Conservation (phyloP, 1,140 invertebrate species). For the Conopomorpha cramerella region DNA sequence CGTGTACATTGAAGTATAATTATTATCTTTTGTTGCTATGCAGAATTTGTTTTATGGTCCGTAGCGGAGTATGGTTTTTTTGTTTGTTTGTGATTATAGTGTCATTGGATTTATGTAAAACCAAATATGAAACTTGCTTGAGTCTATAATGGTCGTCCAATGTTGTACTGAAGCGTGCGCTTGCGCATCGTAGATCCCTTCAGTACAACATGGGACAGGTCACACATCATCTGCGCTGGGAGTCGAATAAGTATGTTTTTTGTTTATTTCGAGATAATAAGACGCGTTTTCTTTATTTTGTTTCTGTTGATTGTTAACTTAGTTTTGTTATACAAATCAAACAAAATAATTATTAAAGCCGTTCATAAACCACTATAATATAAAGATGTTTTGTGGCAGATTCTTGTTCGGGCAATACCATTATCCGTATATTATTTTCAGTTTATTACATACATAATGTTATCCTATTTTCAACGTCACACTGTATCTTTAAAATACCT, state of each 20-base stretch:
- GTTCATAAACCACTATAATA: slow-evolving; percentile 30
- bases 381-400: slow-evolving; percentile 10
- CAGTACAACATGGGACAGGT: neutral
- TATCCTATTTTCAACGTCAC: too few species aligned
- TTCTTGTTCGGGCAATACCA: too few species aligned
- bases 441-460: too few species aligned
- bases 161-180: neutral
- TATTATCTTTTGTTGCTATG: too few species aligned
- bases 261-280: slow-evolving; percentile 12
- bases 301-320: slow-evolving; percentile 43
- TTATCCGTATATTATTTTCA: too few species aligned
- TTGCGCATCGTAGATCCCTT: neutral
- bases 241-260: neutral
- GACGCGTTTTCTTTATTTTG: slow-evolving; percentile 22
- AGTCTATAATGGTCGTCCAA: neutral
- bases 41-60: too few species aligned
- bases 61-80: neutral
- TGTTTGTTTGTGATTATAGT: neutral
- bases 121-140: neutral
- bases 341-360: slow-evolving; percentile 32
- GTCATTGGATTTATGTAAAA: neutral
- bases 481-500: too few species aligned
- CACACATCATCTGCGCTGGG: too few species aligned
- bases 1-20: neutral
- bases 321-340: slow-evolving; percentile 45